These are phyloP conservation scores for Sialia sialis DNA, from an alignment of 2,113 vertebrate genomes.

Conservation along the genomic window DNA sequence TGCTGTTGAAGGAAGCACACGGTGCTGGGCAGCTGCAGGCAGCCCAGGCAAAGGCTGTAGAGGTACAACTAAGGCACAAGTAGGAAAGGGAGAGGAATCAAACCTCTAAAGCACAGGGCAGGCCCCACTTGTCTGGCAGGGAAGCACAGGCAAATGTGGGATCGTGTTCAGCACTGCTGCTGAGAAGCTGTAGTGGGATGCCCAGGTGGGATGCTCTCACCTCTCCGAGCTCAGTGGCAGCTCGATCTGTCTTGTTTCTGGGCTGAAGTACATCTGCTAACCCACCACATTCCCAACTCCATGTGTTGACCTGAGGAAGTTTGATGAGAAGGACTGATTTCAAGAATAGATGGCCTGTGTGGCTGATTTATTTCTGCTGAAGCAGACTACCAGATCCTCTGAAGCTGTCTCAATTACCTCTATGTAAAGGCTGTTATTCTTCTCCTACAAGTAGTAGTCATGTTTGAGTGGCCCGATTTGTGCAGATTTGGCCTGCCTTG, in stretches of 20 bases:
- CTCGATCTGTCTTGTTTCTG: not conserved
- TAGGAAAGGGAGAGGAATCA: not conserved
- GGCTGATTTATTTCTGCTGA: slow-evolving; percentile 78
- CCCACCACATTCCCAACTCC: not conserved
- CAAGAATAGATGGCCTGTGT: slow-evolving; percentile 64
- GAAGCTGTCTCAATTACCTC: slow-evolving; percentile 75
- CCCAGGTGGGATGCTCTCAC: not conserved
- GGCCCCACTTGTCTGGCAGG: not conserved
- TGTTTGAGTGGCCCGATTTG: slow-evolving; percentile 79
- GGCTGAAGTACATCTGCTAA: not conserved
- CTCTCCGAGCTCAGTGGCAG: not conserved
- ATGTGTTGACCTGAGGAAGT: slow-evolving; percentile 57
- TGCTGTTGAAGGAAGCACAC: not conserved
- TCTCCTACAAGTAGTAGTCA: slow-evolving; percentile 75
- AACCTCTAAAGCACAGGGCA: not conserved
- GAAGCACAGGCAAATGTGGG: not conserved
- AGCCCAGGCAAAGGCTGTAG: not conserved
- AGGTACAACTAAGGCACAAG: rapidly evolving
- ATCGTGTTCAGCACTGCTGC: rapidly evolving
- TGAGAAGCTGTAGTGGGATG: not conserved
- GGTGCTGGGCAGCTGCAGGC: not conserved
- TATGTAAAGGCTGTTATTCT: slow-evolving; percentile 72
- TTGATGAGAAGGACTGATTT: slow-evolving; percentile 67
- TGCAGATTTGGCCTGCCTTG: slow-evolving; percentile 84
- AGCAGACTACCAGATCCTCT: slow-evolving; percentile 75